phyloP scores from a whole-genome alignment of 2,113 vertebrate genomes.

The Oryzias celebensis region DNA sequence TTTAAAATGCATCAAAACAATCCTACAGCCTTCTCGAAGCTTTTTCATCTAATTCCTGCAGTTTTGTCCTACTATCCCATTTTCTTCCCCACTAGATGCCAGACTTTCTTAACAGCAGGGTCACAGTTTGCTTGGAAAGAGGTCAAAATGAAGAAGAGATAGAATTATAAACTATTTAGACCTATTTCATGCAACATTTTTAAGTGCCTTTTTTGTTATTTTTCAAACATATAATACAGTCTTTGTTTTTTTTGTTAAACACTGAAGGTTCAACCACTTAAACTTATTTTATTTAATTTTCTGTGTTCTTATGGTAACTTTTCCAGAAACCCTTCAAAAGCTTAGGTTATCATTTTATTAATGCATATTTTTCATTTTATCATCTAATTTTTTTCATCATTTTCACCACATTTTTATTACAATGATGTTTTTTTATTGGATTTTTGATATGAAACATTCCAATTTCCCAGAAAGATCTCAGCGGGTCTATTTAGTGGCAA shows the following conservation, averaged over 20 bases:
- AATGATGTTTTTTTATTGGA: neutral
- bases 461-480: slow-evolving; percentile 9
- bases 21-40: slow-evolving; percentile 37
- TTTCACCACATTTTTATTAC: neutral
- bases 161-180: neutral
- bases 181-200: neutral
- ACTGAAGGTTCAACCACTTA: neutral
- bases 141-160: neutral
- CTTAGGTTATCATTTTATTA: neutral
- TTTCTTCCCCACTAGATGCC: slow-evolving; percentile 11
- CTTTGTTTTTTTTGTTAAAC: neutral
- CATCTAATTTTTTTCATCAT: neutral
- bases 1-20: slow-evolving; percentile 53
- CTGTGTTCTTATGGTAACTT: no score
- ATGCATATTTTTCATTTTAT: no score
- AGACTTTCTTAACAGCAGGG: slow-evolving; percentile 13
- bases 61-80: slow-evolving; percentile 46
- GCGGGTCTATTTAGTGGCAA: slow-evolving; percentile 19
- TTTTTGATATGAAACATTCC: neutral
- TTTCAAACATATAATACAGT: no score
- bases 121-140: slow-evolving; percentile 27
- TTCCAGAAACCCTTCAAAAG: no score
- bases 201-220: neutral
- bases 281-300: neutral
- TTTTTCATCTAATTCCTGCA: slow-evolving; percentile 36